A percentile compares a stretch with the other conserved stretches of the same genome.
These are phyloP conservation scores for Drosophila malerkotliana DNA, from an alignment of 1,140 invertebrate species.

Conservation along the genomic window DNA sequence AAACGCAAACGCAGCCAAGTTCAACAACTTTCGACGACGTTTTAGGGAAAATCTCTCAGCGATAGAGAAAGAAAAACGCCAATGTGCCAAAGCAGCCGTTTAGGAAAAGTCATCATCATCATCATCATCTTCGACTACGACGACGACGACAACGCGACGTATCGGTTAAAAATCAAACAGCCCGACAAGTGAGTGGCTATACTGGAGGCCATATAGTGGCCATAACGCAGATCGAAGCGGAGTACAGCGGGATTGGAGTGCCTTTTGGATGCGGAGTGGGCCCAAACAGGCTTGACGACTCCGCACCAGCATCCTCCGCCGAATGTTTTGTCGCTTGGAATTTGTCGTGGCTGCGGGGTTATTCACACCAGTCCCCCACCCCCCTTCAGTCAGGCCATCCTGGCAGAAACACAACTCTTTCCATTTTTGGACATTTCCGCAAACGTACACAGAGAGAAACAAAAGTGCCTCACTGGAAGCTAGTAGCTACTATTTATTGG, in stretches of 20 bases:
- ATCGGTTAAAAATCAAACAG: conserved; percentile 67
- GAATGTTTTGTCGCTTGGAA: conserved; percentile 38
- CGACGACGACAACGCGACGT: conserved; percentile 13
- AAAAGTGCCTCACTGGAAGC: not conserved
- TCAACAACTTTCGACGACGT: conserved; percentile 59
- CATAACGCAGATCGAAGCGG: conserved; percentile 1
- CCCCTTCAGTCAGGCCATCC: not conserved
- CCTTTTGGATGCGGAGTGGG: conserved; percentile 29
- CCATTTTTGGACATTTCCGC: conserved; percentile 50
- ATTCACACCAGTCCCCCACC: conserved; percentile 34
- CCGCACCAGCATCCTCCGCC: conserved; percentile 9
- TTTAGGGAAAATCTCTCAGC: conserved; percentile 63
- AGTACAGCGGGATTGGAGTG: conserved; percentile 4
- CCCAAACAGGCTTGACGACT: conserved; percentile 65
- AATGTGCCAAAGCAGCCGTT: conserved; percentile 56
- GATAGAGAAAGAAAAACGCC: conserved; percentile 58
- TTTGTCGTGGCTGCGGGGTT: conserved; percentile 48
- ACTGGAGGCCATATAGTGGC: conserved; percentile 19
- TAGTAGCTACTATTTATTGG: not conserved
- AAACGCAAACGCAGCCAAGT: conserved; percentile 54
- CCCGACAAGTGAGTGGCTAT: conserved; percentile 53
- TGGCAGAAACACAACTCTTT: conserved; percentile 31
- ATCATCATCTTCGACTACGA: not conserved
- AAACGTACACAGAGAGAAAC: conserved; percentile 1
- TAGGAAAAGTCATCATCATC: conserved; percentile 66